Evolutionary conservation across 2,113 vertebrate genomes (phyloP), one percentile per base, ranked within the genome.

Genomic region (Pontoporia blainvillei): DNA sequence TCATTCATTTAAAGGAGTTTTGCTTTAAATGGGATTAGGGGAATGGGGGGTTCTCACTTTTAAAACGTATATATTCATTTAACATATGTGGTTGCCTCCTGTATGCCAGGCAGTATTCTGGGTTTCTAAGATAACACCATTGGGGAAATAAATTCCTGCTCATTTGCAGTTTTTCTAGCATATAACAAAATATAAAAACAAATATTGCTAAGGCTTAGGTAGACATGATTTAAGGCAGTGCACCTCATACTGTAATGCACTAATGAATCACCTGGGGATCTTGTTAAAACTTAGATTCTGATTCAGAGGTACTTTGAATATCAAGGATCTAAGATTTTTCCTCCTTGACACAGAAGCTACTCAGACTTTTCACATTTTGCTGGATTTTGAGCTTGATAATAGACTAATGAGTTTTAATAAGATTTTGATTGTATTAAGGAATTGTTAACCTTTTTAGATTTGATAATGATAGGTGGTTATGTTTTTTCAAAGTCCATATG

Each of bases 341-440:
- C 15, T 73, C 9, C 18, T 90, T 94, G 27, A 59, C 86, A 66
- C n/a, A 75, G 61, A 92, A 73, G 20, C 52, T 84, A 18, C 59
- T 93, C 5, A 81, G 8, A 83, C 29, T 92, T 94, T 90, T 94
- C 14, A 23, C 62, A 31, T 79, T 88, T 96, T 67, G 17, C 62
- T 96, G 67, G 23, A 20, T 64, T 95, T 96, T 91, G 64, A 92
- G 39, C 31, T 85, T 97, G 14, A 14, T 39, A 41, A n/a, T 73
- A 41, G 12, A 31, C 75, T n/a, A 61, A 34, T 95, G 46, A 82
- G 54, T 29, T 84, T 7, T 21, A 81, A 0, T 71, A 86, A 44
- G 7, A 44, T 90, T 97, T 94, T 92, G 67, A 71, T 76, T 95
- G 21, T 95, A 41, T 90, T 67, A 66, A 87, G 12, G 36, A 96